Evolutionary conservation across 2,888 invertebrate species (phyloP).

Genomic region (Coleophora deauratella): DNA sequence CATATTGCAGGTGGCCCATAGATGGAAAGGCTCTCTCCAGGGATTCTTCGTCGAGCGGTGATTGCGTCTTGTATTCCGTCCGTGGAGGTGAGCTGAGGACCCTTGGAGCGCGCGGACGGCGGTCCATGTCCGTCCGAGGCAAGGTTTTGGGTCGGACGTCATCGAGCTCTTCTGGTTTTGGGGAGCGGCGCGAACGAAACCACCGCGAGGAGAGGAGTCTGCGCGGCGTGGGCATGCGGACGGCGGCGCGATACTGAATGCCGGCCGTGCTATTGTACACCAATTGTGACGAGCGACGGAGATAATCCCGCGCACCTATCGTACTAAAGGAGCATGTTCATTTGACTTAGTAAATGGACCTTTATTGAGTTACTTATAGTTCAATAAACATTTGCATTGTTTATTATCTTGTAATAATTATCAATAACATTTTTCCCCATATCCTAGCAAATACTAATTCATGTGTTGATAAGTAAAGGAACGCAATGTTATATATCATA

Average conservation of each 20-base stretch:
- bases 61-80: slow-evolving; percentile 22
- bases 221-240: slow-evolving; percentile 60
- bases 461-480: too few species aligned
- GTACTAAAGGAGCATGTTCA: not conserved
- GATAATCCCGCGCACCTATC: slow-evolving; percentile 29
- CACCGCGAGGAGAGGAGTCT: slow-evolving; percentile 55
- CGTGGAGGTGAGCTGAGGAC: slow-evolving; percentile 35
- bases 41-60: slow-evolving; percentile 55
- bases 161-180: slow-evolving; percentile 37
- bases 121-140: slow-evolving; percentile 39
- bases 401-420: too few species aligned
- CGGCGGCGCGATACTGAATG: slow-evolving; percentile 43
- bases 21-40: slow-evolving; percentile 80
- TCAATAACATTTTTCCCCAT: too few species aligned
- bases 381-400: too few species aligned
- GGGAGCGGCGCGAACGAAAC: slow-evolving; percentile 48
- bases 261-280: slow-evolving; percentile 41
- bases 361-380: too few species aligned
- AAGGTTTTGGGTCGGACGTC: slow-evolving; percentile 30
- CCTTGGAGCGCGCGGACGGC: slow-evolving; percentile 40
- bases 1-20: slow-evolving; percentile 78
- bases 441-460: too few species aligned
- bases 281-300: slow-evolving; percentile 40
- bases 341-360: not conserved
- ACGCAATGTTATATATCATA: too few species aligned